These are phyloP conservation scores for Sebastes glaucus DNA, from an alignment of 2,797 vertebrate genomes.

Conservation along the genomic window DNA sequence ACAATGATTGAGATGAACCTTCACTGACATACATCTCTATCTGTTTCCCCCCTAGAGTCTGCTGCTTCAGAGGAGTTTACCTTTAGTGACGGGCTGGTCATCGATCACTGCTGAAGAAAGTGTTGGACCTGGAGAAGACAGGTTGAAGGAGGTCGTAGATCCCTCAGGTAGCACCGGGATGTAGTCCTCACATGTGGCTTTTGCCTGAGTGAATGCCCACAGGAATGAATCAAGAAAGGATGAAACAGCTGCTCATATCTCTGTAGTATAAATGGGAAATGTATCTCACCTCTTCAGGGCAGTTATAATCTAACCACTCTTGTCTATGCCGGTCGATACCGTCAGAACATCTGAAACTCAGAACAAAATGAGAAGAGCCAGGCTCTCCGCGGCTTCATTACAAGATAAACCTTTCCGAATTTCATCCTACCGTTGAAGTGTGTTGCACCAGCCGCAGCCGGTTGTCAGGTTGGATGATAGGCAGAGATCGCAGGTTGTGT, in stretches of 20 bases:
- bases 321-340: conserved; percentile 93
- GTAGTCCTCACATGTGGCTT: conserved; percentile 86
- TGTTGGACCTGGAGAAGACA: conserved; percentile 65
- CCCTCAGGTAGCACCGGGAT: conserved; percentile 73
- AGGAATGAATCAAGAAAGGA: conserved; percentile 8
- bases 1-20: neutral
- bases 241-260: neutral
- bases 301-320: conserved; percentile 94
- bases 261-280: neutral
- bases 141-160: conserved; percentile 69
- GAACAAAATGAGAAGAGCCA: conserved; percentile 16
- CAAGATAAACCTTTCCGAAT: neutral
- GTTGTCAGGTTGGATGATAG: conserved; percentile 85
- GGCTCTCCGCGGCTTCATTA: neutral
- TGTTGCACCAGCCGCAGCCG: conserved; percentile 95
- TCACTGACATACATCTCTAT: neutral
- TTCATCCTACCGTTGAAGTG: conserved; percentile 88
- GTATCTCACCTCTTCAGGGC: conserved; percentile 88
- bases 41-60: neutral
- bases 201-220: conserved; percentile 76
- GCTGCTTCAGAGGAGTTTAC: conserved; percentile 68
- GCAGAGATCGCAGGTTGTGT: conserved; percentile 88
- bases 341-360: conserved; percentile 89
- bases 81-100: conserved; percentile 85
- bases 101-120: conserved; percentile 69